Evolutionary conservation across 1,140 invertebrate species (phyloP).

Genomic region (Drosophila bifasciata): DNA sequence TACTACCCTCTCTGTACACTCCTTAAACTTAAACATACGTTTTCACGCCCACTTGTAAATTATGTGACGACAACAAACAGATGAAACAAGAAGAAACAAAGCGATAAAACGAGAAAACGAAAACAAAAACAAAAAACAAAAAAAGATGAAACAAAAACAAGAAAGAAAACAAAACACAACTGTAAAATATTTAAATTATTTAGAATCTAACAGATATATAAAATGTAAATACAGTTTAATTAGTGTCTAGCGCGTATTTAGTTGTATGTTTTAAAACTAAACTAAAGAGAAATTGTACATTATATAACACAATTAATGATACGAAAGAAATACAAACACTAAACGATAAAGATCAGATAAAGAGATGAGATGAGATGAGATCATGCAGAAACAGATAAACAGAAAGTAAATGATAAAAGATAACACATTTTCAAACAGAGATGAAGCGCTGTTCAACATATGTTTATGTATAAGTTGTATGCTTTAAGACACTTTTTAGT

Average conservation of each 20-base stretch:
- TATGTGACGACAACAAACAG: constrained; percentile 66
- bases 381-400: constrained; percentile 30
- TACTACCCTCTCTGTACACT: constrained; percentile 59
- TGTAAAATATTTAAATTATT: constrained; percentile 81
- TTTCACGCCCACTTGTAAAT: constrained; percentile 69
- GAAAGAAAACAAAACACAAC: constrained; percentile 25
- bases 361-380: neutral
- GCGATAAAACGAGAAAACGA: constrained; percentile 64
- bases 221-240: constrained; percentile 83
- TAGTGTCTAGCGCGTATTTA: constrained; percentile 82
- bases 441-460: constrained; percentile 73
- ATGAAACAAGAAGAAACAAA: constrained; percentile 15
- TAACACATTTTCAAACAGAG: constrained; percentile 69
- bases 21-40: constrained; percentile 70
- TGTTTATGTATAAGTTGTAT: constrained; percentile 62
- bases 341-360: constrained; percentile 11
- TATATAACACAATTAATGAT: constrained; percentile 76
- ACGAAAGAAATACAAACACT: constrained; percentile 23
- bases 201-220: constrained; percentile 65
- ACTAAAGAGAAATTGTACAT: constrained; percentile 75
- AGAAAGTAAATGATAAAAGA: constrained; percentile 51
- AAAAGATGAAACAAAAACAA: constrained; percentile 23
- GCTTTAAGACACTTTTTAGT: constrained; percentile 80
- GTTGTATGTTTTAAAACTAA: constrained; percentile 83
- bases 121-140: constrained; percentile 54